phyloP scores from a whole-genome alignment of 92 coral and sea anemone species.

The Muricea muricata region DNA sequence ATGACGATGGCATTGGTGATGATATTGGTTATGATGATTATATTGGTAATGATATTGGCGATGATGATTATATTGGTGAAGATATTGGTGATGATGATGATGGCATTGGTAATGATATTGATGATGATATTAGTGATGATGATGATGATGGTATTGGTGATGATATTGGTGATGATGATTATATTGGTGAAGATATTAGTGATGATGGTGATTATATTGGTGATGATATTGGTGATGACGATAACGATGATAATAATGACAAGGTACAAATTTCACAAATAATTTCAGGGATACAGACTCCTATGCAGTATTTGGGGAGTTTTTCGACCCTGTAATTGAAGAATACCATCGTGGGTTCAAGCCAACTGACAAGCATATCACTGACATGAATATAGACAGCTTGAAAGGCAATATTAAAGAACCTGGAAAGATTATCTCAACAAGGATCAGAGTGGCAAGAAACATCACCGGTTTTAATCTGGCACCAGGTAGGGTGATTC shows the following conservation, averaged over 20 bases:
- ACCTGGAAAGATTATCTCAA: conserved; percentile 64
- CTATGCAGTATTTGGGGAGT: conserved; percentile 66
- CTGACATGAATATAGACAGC: conserved; percentile 64
- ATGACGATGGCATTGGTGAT: neutral
- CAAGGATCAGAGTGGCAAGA: conserved; percentile 75
- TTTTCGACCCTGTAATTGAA: conserved; percentile 70
- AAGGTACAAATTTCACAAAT: no score
- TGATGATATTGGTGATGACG: no score
- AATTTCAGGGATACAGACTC: conserved; percentile 60
- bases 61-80: neutral
- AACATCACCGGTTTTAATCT: conserved; percentile 68
- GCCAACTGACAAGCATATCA: conserved; percentile 58
- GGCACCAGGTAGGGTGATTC: conserved; percentile 42
- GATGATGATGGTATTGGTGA: neutral
- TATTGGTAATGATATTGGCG: no score
- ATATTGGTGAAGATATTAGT: neutral
- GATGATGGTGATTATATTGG: no score
- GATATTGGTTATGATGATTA: neutral
- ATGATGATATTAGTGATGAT: no score
- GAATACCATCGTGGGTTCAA: conserved; percentile 71
- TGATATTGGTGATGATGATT: no score
- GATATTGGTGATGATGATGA: no score
- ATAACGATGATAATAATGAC: neutral
- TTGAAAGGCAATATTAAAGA: conserved; percentile 58
- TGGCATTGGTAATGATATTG: neutral